Conservation (phyloP, 2,113 vertebrate species). For the Mus spicilegus region DNA sequence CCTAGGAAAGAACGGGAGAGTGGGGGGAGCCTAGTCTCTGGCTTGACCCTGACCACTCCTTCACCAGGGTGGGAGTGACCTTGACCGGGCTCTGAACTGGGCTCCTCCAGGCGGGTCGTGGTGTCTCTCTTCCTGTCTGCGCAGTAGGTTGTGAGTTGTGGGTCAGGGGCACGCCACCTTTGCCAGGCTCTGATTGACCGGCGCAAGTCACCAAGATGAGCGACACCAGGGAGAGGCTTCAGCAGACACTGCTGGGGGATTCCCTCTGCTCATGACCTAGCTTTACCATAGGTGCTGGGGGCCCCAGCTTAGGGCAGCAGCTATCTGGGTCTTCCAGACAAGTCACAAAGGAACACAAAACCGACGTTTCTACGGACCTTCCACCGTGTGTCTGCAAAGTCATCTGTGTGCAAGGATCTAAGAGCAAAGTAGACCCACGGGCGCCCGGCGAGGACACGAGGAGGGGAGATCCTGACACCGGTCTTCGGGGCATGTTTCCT, state of each 20-base stretch:
- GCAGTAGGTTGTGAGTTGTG: neutral
- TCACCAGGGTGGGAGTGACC: neutral
- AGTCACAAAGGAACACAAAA: neutral
- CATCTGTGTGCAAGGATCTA: neutral
- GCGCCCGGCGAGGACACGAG: too few relatives aligned
- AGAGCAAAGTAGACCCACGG: neutral
- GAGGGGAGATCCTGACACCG: neutral
- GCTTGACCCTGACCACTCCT: neutral
- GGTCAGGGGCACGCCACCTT: neutral
- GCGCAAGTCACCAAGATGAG: fast-evolving
- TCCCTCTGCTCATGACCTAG: fast-evolving
- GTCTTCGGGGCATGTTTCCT: neutral
- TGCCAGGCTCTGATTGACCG: neutral
- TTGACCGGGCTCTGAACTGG: neutral
- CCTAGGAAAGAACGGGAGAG: neutral
- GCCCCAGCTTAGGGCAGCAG: neutral
- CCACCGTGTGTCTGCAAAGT: fast-evolving
- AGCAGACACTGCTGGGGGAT: fast-evolving
- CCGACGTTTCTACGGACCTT: neutral
- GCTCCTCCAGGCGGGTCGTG: fast-evolving
- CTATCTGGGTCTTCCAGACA: neutral
- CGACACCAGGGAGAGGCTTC: neutral
- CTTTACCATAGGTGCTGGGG: neutral
- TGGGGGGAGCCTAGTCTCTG: too few relatives aligned
- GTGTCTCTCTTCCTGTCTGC: neutral